Evolutionary conservation across 64 coral and sea anemone species (phyloP), one percentile per base, ranked within the genome.

Genomic region (Pocillopora verrucosa): DNA sequence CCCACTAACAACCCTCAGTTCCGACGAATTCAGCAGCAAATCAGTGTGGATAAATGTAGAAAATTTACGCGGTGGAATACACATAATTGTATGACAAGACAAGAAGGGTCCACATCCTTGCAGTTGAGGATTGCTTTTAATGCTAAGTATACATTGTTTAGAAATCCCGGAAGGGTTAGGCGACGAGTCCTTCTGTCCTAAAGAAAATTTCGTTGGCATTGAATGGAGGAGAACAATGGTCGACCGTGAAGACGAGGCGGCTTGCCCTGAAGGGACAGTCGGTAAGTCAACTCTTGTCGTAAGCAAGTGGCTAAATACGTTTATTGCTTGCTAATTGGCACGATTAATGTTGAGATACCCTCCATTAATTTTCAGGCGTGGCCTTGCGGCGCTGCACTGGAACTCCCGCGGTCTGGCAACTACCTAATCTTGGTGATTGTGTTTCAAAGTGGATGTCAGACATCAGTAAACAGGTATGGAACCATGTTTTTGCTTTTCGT

Each of bases 391-490:
- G 5, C 22, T 92, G 90, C 36, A 64, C 86, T 36, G 90, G 77
- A 10, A 65, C 26, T 58, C 74, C 59, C 16, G 83, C 90, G 26
- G 9, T n/a, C 26, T 92, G 90, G 90, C 25, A 72, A 22, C 51
- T 76, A 56, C 83, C 90, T 67, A 75, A 92, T 37, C 82, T 92
- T 3, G 78, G 90, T 25, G 51, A 92, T 24, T 92, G 90, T 72
- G 76, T 92, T 20, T 92, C 90, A 70, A 87, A 80, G 58, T 92
- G 90, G 90, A 86, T 86, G 22, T 64, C 65, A 13, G 84, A 92
- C 63, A 87, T 92, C n/a, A 80, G 56, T 0, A 26, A 87, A 10
- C 41, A 59, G 41, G 78, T 90, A 90, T 45, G 19, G 1, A 16
- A 5, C 7, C 15, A 35, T 7, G 3, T 17, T 0, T 16, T 37